Conservation (phyloP, 2,797 vertebrate species). For the Melanotaenia maccullochi region DNA sequence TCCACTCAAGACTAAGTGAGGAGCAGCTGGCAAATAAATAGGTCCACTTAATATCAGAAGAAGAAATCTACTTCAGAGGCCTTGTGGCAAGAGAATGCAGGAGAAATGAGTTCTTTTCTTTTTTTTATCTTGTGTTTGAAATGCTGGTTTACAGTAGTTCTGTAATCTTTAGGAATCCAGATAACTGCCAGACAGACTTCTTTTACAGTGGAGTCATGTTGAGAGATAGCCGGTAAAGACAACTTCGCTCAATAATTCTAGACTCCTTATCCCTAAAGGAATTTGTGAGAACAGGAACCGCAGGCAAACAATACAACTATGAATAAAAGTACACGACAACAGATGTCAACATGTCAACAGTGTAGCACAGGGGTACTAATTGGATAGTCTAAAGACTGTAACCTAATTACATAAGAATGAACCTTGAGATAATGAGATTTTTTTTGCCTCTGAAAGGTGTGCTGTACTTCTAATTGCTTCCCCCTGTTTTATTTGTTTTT, state of each 20-base stretch:
- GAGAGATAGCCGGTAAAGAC: conserved; percentile 13
- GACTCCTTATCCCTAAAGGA: conserved; percentile 13
- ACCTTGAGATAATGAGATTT: conserved; percentile 68
- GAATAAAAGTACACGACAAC: conserved; percentile 29
- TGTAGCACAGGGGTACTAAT: conserved; percentile 61
- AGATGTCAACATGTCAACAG: conserved; percentile 57
- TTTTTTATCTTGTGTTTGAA: conserved; percentile 3
- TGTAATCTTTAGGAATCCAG: conserved; percentile 12
- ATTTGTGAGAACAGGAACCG: conserved; percentile 29
- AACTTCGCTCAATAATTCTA: conserved; percentile 18
- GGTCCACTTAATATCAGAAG: conserved; percentile 31
- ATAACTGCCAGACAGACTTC: conserved; percentile 4
- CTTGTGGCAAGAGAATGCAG: conserved; percentile 29
- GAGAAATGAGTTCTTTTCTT: conserved; percentile 12
- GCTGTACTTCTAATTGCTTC: conserved; percentile 73
- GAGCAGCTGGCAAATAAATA: conserved; percentile 49
- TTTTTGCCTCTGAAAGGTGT: conserved; percentile 65
- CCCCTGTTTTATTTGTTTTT: conserved; percentile 73
- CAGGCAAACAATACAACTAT: conserved; percentile 29
- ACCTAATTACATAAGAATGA: conserved; percentile 78
- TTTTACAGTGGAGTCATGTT: conserved; percentile 13
- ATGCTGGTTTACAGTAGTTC: background rate
- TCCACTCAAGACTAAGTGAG: conserved; percentile 58
- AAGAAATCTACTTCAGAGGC: conserved; percentile 33
- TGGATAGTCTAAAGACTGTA: conserved; percentile 68